A percentile compares a stretch with the other conserved stretches of the same genome.
Evolutionary conservation across 2,797 vertebrate species (phyloP).

Genomic region (Phalanger gymnotis): DNA sequence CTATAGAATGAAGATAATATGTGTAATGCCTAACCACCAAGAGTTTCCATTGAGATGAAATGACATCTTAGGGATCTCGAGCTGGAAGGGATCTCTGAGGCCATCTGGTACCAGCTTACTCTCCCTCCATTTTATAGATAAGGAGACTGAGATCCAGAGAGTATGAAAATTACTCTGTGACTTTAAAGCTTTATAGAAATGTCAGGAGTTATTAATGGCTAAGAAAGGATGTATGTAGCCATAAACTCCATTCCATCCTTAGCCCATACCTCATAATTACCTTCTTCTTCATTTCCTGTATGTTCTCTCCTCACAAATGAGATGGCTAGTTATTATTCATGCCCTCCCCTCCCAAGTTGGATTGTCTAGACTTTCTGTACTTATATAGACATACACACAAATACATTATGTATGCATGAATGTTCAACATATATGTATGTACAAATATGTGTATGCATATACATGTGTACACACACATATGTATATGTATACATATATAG

Average conservation of each 20-base stretch:
- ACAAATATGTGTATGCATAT: too few relatives aligned
- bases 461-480: too few relatives aligned
- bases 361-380: neutral
- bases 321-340: neutral
- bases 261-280: neutral
- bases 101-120: neutral
- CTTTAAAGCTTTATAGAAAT: neutral
- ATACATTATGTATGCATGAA: too few relatives aligned
- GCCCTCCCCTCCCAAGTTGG: neutral
- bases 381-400: neutral
- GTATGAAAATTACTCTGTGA: neutral
- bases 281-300: neutral
- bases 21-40: neutral
- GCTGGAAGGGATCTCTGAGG: neutral
- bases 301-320: neutral
- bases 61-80: neutral
- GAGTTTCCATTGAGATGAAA: neutral
- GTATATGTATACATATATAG: too few relatives aligned
- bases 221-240: neutral
- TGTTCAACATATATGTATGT: too few relatives aligned
- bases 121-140: neutral
- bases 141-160: too few relatives aligned
- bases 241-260: neutral
- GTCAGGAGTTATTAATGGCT: neutral
- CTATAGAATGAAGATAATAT: neutral